Conservation (phyloP, 2,113 vertebrate species). For the Zingel zingel region DNA sequence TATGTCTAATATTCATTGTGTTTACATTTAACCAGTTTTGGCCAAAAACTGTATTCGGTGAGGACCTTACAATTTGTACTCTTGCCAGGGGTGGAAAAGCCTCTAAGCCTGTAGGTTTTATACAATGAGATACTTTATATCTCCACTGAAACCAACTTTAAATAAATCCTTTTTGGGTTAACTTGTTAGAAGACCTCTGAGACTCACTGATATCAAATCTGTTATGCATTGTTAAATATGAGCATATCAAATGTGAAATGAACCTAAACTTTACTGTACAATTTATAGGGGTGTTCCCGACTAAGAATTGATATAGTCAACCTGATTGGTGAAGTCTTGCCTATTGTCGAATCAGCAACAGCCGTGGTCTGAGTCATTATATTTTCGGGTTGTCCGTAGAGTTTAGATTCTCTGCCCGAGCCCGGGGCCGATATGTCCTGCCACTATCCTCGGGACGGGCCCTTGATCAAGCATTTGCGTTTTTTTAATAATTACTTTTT, state of each 20-base stretch:
- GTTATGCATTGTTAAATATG: not conserved
- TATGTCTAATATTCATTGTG: not conserved
- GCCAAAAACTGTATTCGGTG: not conserved
- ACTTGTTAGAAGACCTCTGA: not conserved
- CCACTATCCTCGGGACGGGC: too few species aligned
- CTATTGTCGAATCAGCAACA: too few species aligned
- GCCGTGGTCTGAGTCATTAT: too few species aligned
- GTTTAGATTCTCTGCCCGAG: too few species aligned
- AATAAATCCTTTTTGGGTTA: constrained; percentile 17
- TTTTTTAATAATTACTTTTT: too few species aligned
- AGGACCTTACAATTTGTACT: not conserved
- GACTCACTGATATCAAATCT: not conserved
- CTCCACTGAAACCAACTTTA: constrained; percentile 2
- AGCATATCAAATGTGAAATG: not conserved
- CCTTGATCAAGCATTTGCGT: too few species aligned
- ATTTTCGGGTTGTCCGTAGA: too few species aligned
- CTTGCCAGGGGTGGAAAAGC: not conserved
- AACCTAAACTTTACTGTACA: not conserved
- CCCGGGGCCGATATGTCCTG: too few species aligned
- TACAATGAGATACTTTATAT: constrained; percentile 7
- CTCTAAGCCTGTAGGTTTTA: constrained; percentile 14
- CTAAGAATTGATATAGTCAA: too few species aligned
- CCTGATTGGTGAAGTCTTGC: too few species aligned
- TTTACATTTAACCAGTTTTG: not conserved
- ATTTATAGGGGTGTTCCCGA: not conserved